Conservation (phyloP, 2,113 vertebrate genomes). For the Thunnus thynnus region DNA sequence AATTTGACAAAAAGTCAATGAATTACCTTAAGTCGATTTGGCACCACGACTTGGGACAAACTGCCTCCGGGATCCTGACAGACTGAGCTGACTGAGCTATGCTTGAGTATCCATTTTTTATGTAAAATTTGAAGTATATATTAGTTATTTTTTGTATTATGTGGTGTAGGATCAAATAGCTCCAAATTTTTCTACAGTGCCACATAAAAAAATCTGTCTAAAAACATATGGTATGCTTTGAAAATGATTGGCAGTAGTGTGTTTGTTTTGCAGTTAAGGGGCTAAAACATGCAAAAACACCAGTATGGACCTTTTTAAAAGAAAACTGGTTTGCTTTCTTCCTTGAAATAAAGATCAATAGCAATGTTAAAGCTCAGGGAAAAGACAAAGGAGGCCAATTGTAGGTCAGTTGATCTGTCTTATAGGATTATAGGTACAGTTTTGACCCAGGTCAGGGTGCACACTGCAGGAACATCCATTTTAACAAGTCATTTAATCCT, state of each 20-base stretch:
- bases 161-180: neutral
- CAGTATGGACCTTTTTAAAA: neutral
- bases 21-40: constrained; percentile 44
- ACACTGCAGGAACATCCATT: neutral
- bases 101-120: neutral
- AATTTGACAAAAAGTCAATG: constrained; percentile 65
- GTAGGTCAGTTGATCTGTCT: neutral
- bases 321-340: neutral
- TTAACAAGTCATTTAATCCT: constrained; percentile 39
- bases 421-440: constrained; percentile 14
- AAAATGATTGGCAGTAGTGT: neutral
- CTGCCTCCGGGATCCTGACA: constrained; percentile 46
- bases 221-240: neutral
- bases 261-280: neutral
- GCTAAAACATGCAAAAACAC: neutral
- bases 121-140: neutral
- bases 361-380: rapidly evolving
- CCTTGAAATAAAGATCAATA: neutral
- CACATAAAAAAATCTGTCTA: too few relatives aligned
- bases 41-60: constrained; percentile 61
- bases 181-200: too few relatives aligned
- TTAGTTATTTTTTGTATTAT: neutral
- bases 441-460: constrained; percentile 53
- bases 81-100: constrained; percentile 25
- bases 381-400: too few relatives aligned